These are phyloP conservation scores for Hymenochirus boettgeri DNA, from an alignment of 2,113 vertebrate genomes.

Conservation along the genomic window DNA sequence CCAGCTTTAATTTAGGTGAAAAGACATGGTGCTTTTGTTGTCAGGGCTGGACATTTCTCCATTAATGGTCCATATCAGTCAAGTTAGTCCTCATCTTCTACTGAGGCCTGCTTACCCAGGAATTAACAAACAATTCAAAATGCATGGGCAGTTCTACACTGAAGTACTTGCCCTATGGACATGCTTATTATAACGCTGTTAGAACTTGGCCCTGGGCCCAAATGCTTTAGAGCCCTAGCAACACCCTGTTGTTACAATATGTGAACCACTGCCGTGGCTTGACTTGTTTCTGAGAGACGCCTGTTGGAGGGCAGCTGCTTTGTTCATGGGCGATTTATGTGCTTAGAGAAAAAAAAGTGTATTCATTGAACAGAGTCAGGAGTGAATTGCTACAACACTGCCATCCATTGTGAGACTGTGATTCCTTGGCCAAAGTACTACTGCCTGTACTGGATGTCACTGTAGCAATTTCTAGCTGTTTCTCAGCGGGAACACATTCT, in stretches of 20 bases:
- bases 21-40: no score
- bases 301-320: constrained; percentile 1
- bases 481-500: background rate
- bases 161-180: background rate
- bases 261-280: background rate
- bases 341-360: background rate
- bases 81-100: no score
- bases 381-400: constrained; percentile 1
- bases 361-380: background rate
- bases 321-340: background rate
- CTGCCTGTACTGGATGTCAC: background rate
- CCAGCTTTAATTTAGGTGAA: no score
- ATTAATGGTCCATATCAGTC: no score
- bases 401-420: background rate
- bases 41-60: no score
- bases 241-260: background rate
- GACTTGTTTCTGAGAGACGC: background rate
- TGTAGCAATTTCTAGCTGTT: background rate
- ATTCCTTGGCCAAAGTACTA: background rate
- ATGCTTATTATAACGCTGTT: background rate
- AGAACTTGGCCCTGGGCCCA: background rate
- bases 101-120: background rate
- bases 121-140: background rate
- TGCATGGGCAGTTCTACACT: background rate
- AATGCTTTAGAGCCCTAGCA: background rate